Percentiles rank a stretch among this genome's conserved stretches.
Evolutionary conservation across 2,797 vertebrate genomes (phyloP).

Genomic region (Falco novaeseelandiae): DNA sequence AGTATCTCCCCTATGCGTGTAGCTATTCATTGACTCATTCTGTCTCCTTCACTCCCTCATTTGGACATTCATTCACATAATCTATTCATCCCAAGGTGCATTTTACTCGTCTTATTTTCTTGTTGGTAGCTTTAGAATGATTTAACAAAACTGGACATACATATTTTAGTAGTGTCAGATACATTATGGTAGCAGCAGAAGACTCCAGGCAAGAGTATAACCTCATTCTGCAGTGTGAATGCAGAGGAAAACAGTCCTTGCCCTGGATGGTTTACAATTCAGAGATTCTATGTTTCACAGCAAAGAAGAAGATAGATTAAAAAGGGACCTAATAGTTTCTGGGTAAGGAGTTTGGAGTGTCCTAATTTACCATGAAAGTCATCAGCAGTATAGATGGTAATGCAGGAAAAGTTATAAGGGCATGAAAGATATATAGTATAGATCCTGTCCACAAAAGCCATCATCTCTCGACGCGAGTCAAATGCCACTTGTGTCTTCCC

Average conservation of each 20-base stretch:
- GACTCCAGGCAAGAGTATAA: background rate
- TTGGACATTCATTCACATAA: background rate
- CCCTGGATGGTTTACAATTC: background rate
- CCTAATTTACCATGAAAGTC: conserved; percentile 21
- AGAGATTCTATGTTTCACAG: background rate
- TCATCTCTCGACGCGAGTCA: background rate
- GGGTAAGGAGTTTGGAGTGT: background rate
- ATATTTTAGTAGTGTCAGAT: background rate
- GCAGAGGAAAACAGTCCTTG: background rate
- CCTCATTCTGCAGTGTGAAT: background rate
- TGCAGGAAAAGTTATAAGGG: conserved; percentile 1
- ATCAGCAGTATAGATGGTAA: background rate
- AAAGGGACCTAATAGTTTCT: background rate
- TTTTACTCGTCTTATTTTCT: background rate
- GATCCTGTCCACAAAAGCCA: background rate
- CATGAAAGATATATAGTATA: conserved; percentile 7
- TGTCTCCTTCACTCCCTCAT: background rate
- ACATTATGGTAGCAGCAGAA: background rate
- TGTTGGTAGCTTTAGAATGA: background rate
- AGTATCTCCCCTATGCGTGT: accelerated
- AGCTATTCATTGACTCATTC: background rate
- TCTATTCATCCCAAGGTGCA: background rate
- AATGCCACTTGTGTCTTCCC: conserved; percentile 53
- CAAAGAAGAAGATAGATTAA: background rate
- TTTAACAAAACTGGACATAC: background rate